Evolutionary conservation across 2,113 vertebrate genomes (phyloP), one percentile per base, ranked within the genome.

Genomic region (Furnarius figulus): DNA sequence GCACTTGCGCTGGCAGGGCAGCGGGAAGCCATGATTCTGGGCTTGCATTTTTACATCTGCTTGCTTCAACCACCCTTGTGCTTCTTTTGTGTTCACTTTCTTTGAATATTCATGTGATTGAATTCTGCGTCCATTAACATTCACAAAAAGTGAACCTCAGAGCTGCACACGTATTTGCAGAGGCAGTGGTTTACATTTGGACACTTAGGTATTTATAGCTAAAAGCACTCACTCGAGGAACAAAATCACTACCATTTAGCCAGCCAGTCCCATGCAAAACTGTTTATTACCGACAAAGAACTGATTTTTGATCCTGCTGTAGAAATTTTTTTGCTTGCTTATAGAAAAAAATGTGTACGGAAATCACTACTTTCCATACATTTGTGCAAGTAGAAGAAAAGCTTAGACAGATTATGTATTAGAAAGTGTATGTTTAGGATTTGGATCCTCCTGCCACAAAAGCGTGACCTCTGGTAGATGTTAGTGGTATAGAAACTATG

Each of bases 181-280:
- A 84, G 94, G 88, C 62, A 59, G 49, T 0, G 2, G 58, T 92
- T 96, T 78, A 90, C 83, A 81, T 91, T 95, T 95, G 88, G 79
- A 94, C 94, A n/a, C 83, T 93, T 91, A 80, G 49, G 90, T 90
- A 96, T 94, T 97, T 90, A 63, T 77, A 95, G 79, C 85, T 83
- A 92, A 91, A 96, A 93, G 88, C 88, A 78, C 68, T 88, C 61
- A 22, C 87, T 93, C 5, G 14, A 66, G 82, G 67, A 96, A 71
- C 63, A 77, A 93, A 91, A 93, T 91, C 61, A 4, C 79, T 63
- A 23, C 75, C 78, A 80, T 96, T 93, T 96, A 71, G 35, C 14
- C 63, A 52, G 13, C 35, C 90, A 84, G 76, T 75, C 90, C 87
- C 72, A 77, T 44, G 61, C 52, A 89, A 61, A 95, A 94, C 70